phyloP scores from a whole-genome alignment of 2,888 invertebrate genomes.

The Lithosia quadra region DNA sequence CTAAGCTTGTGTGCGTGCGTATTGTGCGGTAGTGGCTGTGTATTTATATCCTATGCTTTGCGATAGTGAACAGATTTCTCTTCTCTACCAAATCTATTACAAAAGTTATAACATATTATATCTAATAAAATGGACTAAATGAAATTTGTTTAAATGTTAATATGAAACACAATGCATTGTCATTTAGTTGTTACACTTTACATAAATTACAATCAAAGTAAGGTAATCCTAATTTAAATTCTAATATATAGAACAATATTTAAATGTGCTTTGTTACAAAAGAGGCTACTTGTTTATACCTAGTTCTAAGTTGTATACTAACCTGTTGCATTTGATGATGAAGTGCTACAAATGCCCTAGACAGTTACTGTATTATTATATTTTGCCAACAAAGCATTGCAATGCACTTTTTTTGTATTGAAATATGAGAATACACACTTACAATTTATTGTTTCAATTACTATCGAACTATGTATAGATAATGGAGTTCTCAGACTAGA shows the following conservation, averaged over 20 bases:
- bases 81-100: constrained; percentile 2
- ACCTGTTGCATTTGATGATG: not conserved
- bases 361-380: not conserved
- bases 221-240: not conserved
- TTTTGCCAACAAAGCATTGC: not conserved
- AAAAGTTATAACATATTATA: not conserved
- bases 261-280: not conserved
- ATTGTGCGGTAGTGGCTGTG: constrained; percentile 54
- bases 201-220: not conserved
- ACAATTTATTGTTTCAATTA: not conserved
- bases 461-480: not conserved
- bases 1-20: constrained; percentile 70
- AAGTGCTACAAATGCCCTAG: not conserved
- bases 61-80: constrained; percentile 63
- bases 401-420: not conserved
- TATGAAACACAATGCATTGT: not conserved
- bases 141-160: not conserved
- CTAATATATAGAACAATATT: not conserved
- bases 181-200: not conserved
- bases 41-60: constrained; percentile 61
- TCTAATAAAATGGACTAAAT: not conserved
- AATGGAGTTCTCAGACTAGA: not conserved
- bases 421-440: not conserved
- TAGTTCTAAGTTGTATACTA: not conserved
- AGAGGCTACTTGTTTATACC: not conserved